Base-by-base conservation (phyloP, 1,140 invertebrate species). In the Drosophila saltans region DNA sequence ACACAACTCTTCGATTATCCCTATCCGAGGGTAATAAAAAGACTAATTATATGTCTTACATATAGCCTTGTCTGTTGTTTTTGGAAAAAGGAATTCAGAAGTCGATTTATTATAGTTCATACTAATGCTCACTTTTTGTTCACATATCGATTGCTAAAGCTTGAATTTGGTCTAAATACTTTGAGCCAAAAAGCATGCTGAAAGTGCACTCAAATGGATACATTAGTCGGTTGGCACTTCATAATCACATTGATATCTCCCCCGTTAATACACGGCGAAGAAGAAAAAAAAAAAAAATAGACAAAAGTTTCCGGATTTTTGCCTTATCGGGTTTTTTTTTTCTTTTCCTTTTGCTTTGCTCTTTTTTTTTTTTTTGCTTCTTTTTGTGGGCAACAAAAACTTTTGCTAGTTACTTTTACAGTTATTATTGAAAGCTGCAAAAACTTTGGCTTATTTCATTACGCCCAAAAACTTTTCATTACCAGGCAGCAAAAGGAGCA, bases 391-490 rank as follows among this genome's bases (percentile, higher is more conserved):
- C 59, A 59, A 72, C 62, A 45, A 56, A 86, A 88, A 88, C 68
- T 88, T 86, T 89, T 59, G 76, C 80, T 89, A 89, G 80, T 78
- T 89, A 88, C 83, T 88, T 88, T 88, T 83, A 80, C 83, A 86
- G 83, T 86, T 86, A 86, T 86, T 86, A 86, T 86, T 86, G 83
- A 86, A 88, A 80, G 83, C 83, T 88, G 83, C 72, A 88, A 83
- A 80, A 86, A 83, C 77, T 86, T 86, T 83, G 83, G 83, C 83
- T 86, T 86, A 86, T 86, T 86, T 86, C 83, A 86, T 86, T 86
- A 86, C 80, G 83, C 83, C 73, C 73, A 76, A 86, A 52, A 86
- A 86, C 83, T 86, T 86, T 86, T 86, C 83, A 86, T 86, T 86
- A 83, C 76, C 45, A 52, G 21, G 2, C 24, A 16, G 21, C 21